Base-by-base conservation (phyloP, 1,140 invertebrate genomes). In the Drosophila sp. region DNA sequence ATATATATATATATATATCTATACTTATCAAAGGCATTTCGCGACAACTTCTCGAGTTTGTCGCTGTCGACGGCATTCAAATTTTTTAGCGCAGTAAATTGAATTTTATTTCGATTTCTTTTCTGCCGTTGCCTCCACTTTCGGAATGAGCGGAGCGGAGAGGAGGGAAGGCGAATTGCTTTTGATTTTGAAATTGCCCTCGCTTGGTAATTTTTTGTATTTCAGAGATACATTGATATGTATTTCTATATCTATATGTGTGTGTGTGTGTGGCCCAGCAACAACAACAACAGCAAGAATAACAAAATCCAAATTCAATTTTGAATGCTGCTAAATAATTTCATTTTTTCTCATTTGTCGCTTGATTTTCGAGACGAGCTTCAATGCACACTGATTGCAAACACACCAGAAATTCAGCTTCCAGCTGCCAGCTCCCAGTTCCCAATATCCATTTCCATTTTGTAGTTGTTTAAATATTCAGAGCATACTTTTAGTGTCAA, bases 61-160 rank as follows among this genome's bases (percentile, higher is more conserved):
- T 51, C 54, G 43, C 43, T 36, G 51, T 59, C 66, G 34, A 32
- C 61, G 76, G 48, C 75, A 80, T 86, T 78, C 75, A 86, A 86
- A 86, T 86, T 86, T 77, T 67, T 67, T 66, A 71, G 67, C 78
- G 57, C 67, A 64, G 75, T 83, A 89, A 89, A 89, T 89, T 89
- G 83, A 89, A 89, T 89, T 87, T 89, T 75, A 89, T 87, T 89
- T 89, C 72, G 64, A 89, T 89, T 80, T 83, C 81, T 89, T 76
- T 82, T 72, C 63, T 48, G 29, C 7, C 38, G 25, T 29, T 48
- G 50, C 63, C 59, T 45, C 27, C 4, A n/a, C 45, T 57, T 36
- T n/a, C n/a, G 8, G 27, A 14, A 4, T n/a, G 1, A 29, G 21
- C 2, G 21, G 2, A n/a, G 50, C n/a, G n/a, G n/a, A n/a, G 14